A percentile compares a stretch with the other conserved stretches of the same genome.
Conservation (phyloP, 2,797 vertebrate genomes). For the Tinamus major region DNA sequence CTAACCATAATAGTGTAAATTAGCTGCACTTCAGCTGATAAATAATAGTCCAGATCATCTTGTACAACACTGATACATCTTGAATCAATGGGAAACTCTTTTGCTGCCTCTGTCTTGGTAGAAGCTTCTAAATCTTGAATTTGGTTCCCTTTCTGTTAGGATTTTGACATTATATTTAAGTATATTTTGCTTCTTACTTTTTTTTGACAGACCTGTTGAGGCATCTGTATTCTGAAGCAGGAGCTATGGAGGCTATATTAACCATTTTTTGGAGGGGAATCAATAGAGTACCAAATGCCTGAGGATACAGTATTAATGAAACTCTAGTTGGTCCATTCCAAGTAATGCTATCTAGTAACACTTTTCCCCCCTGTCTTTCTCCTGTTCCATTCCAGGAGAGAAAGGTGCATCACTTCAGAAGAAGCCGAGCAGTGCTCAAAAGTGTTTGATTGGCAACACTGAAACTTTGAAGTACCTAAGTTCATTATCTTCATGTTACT, state of each 20-base stretch:
- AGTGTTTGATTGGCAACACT: slow-evolving; percentile 67
- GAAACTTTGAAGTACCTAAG: slow-evolving; percentile 45
- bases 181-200: neutral
- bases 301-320: neutral
- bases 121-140: neutral
- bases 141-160: too few species aligned
- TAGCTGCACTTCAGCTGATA: neutral
- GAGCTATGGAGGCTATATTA: neutral
- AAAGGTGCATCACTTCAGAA: slow-evolving; percentile 79
- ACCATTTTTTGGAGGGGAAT: neutral
- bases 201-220: rapidly evolving
- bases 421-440: slow-evolving; percentile 79
- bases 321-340: neutral
- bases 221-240: rapidly evolving
- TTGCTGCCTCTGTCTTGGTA: neutral
- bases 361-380: neutral
- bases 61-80: rapidly evolving
- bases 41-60: neutral
- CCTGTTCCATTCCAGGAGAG: slow-evolving; percentile 71
- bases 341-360: neutral
- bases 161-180: too few species aligned
- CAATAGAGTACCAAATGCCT: neutral
- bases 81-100: neutral
- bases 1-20: neutral
- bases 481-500: slow-evolving; percentile 23